A percentile compares a stretch with the other conserved stretches of the same genome.
phyloP scores from a whole-genome alignment of 37 sponge, comb jelly and placozoan genomes.

The Spongilla lacustris region DNA sequence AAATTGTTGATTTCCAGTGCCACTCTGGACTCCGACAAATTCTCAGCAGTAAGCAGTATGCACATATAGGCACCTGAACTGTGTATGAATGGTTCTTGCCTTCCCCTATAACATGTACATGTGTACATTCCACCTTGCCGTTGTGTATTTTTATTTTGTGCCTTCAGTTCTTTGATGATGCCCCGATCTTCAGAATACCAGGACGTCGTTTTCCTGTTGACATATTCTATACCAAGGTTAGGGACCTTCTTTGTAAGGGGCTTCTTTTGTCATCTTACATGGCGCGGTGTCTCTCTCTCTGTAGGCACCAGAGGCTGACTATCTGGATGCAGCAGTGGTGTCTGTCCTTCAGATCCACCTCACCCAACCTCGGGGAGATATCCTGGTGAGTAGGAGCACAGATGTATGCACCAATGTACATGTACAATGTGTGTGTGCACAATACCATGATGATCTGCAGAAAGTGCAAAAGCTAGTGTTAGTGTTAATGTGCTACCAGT shows the following conservation, averaged over 20 bases:
- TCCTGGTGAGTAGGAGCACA: conserved; percentile 62
- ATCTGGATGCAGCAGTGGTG: conserved; percentile 95
- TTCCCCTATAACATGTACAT: neutral
- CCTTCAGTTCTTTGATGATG: conserved; percentile 97
- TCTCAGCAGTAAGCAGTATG: conserved; percentile 69
- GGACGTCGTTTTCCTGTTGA: conserved; percentile 98
- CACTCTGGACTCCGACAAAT: conserved; percentile 96
- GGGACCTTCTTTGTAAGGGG: neutral
- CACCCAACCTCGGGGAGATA: conserved; percentile 95
- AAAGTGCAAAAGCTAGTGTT: too few species aligned
- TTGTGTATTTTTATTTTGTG: neutral
- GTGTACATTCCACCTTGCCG: too few species aligned
- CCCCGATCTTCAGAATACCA: conserved; percentile 97
- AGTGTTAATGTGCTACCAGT: too few species aligned
- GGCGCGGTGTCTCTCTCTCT: neutral
- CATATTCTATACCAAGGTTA: conserved; percentile 96
- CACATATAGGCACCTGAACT: neutral
- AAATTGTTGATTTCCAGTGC: conserved; percentile 99
- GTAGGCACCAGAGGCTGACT: conserved; percentile 98
- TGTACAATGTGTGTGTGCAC: neutral
- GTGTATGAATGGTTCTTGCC: too few species aligned
- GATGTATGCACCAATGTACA: neutral
- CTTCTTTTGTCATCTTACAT: neutral
- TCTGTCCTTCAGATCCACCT: conserved; percentile 98
- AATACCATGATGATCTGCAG: too few species aligned